These are phyloP conservation scores for Myrmecobius fasciatus DNA, from an alignment of 2,113 vertebrate genomes.

Conservation along the genomic window DNA sequence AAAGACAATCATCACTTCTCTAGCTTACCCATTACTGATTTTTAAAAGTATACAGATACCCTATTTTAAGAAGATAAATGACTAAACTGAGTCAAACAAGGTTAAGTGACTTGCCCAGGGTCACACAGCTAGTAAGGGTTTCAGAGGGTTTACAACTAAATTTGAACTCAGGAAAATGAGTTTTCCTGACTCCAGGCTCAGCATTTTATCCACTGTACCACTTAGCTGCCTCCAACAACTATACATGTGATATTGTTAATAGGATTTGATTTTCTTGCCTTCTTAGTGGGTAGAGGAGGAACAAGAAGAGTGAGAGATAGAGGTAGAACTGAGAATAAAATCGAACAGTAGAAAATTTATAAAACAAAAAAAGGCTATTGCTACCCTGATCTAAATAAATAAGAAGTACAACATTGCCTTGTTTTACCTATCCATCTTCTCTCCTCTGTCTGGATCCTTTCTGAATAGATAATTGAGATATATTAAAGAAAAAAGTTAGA, in stretches of 20 bases:
- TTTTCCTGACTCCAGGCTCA: too few species aligned
- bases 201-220: too few species aligned
- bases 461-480: neutral
- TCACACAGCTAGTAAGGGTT: too few species aligned
- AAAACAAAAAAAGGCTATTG: neutral
- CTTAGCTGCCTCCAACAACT: too few species aligned
- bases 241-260: neutral
- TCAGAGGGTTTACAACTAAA: too few species aligned
- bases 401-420: neutral
- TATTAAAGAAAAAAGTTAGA: neutral
- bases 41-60: too few species aligned
- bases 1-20: too few species aligned
- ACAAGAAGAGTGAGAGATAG: neutral
- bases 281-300: neutral
- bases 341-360: neutral
- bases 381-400: too few species aligned
- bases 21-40: too few species aligned
- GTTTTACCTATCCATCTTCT: neutral
- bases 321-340: neutral
- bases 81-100: neutral
- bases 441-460: neutral
- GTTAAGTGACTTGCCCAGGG: too few species aligned
- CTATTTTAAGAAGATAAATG: neutral
- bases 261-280: neutral
- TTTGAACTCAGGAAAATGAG: too few species aligned